A percentile compares a stretch with the other conserved stretches of the same genome.
Conservation (phyloP, 2,888 invertebrate genomes). For the Thera britannica region DNA sequence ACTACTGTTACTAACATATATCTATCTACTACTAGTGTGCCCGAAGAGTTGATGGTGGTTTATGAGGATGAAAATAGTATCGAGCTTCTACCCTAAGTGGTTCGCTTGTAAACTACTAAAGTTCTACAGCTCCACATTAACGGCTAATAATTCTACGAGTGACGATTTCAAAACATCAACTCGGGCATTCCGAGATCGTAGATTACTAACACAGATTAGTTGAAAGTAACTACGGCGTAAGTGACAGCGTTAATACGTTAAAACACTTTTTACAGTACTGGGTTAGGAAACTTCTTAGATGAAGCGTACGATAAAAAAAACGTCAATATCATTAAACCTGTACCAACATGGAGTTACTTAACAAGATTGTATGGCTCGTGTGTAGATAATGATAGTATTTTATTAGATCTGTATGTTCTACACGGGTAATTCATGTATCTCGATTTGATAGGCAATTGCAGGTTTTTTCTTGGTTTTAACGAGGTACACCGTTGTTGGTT, state of each 20-base stretch:
- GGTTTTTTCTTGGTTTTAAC: conserved; percentile 35
- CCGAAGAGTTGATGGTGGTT: conserved; percentile 6
- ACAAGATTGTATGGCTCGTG: conserved; percentile 73
- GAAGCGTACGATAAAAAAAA: conserved; percentile 64
- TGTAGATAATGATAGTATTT: conserved; percentile 71
- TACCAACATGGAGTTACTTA: conserved; percentile 68
- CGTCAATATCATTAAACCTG: conserved; percentile 76
- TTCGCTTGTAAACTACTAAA: conserved; percentile 67
- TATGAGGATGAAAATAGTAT: conserved; percentile 55
- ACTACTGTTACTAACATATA: background rate
- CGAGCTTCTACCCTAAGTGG: conserved; percentile 68
- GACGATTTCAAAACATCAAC: conserved; percentile 74
- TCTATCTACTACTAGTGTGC: background rate
- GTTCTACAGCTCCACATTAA: conserved; percentile 63
- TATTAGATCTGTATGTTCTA: conserved; percentile 63
- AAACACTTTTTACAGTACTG: conserved; percentile 56
- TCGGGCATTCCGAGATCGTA: conserved; percentile 69
- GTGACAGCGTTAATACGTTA: conserved; percentile 71
- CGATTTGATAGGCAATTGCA: conserved; percentile 49
- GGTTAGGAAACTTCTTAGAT: conserved; percentile 59
- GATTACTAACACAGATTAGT: conserved; percentile 57
- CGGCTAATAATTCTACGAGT: conserved; percentile 72
- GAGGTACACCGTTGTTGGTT: conserved; percentile 27
- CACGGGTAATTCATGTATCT: conserved; percentile 58
- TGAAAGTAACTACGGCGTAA: conserved; percentile 31